Base-by-base conservation (phyloP, 2,113 vertebrate species). In the Pristiophorus japonicus region DNA sequence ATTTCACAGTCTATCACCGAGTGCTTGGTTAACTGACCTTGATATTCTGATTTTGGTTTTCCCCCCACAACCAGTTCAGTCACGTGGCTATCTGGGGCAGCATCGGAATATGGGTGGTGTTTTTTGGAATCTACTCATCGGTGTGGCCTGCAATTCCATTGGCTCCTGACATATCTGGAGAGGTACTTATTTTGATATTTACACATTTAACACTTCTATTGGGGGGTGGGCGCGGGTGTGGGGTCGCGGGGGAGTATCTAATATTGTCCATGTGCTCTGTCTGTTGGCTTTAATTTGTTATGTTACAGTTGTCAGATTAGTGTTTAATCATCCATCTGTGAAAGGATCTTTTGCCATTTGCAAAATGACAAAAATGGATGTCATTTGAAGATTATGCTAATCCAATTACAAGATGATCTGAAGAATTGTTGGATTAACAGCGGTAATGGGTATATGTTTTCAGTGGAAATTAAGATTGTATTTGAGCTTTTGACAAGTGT, bases 11-110 rank as follows among this genome's bases (percentile, higher is more conserved):
- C 63, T 94, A 51, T 67, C 22, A 66, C 22, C 38, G 45, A 87
- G 14, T 92, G 90, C 90, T 34, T 34, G 24, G 47, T 91, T 91
- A 34, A 91, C 30, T 34, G 59, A 38, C 7, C 51, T 88, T 38
- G 59, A 63, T 62, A 92, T 75, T 45, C 95, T 45, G 42, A 75
- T 12, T 90, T 81, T n/a, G n/a, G n/a, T 95, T 67, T 96, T 95
- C 59, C 96, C 88, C 96, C 81, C 18, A 87, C 96, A 78, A 93
- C 96, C 97, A 99, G 99, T 99, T 99, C 97, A 99, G 98, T 97
- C 99, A 99, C 96, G 97, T 99, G 95, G 99, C 99, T 78, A 99
- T 99, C 96, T 99, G 99, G 99, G 99, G 99, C 96, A 99, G 99
- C 97, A 99, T 99, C 95, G 97, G 96, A 16, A 98, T 99, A 96